Base-by-base conservation (phyloP, 2,113 vertebrate species). In the Aptenodytes patagonicus region DNA sequence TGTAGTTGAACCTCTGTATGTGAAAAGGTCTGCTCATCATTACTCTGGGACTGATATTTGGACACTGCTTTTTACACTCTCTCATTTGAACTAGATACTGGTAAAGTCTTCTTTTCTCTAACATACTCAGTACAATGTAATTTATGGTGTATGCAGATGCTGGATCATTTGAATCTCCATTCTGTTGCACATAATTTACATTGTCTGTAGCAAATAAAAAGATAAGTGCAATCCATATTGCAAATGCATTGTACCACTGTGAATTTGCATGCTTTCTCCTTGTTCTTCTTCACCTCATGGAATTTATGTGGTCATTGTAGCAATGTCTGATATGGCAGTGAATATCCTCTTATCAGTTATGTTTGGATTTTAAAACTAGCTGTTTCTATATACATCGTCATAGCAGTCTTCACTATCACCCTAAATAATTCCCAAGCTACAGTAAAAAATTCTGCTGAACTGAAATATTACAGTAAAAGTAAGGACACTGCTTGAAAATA, bases 201-300 rank as follows among this genome's bases (percentile, higher is more conserved):
- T 90, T 97, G 97, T 96, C 96, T 96, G 93, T 90, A 79, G 95
- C 88, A 98, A 98, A 98, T 98, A 98, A 98, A 98, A 98, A 98
- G 96, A 96, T 97, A 98, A 98, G 98, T 98, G 96, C 96, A 98
- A 98, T 96, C 96, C 97, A 97, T 98, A 98, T 98, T 98, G 97
- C 92, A 98, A 97, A 98, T 96, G 80, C 76, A 94, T 94, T 38
- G 29, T 79, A 78, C 38, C 69, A 77, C 90, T 96, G 93, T 96
- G 97, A 97, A 98, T 98, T 95, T 98, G 38, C 44, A 86, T 85
- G 65, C 83, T 89, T 97, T 95, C 79, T 97, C 62, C 76, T 85
- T 85, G 76, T 81, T 96, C 84, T 96, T 94, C 89, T 95, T 94
- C 73, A 93, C 65, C 49, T 95, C 34, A 5, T 75, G 71, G 82